A percentile compares a stretch with the other conserved stretches of the same genome.
phyloP scores from a whole-genome alignment of 2,888 invertebrate species.

The Protodeltote pygarga region DNA sequence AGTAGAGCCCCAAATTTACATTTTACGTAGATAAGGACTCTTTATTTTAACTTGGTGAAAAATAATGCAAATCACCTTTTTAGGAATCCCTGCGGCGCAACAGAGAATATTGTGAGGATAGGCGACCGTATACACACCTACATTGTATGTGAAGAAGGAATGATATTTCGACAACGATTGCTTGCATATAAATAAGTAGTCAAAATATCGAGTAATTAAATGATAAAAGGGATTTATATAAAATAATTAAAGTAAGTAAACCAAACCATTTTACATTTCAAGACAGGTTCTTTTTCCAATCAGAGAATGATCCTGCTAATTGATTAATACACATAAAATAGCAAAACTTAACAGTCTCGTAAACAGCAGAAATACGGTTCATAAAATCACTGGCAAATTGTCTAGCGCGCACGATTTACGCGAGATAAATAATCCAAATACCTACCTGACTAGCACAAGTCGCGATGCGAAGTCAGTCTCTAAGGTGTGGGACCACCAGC shows the following conservation, averaged over 20 bases:
- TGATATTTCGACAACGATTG: no score
- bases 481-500: slow-evolving; percentile 57
- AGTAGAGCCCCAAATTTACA: slow-evolving; percentile 69
- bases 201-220: no score
- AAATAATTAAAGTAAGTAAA: no score
- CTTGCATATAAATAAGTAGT: no score
- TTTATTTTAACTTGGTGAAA: slow-evolving; percentile 67
- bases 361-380: slow-evolving; percentile 6
- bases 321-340: no score
- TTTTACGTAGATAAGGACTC: slow-evolving; percentile 63
- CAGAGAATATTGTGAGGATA: slow-evolving; percentile 25
- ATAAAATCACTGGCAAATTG: slow-evolving; percentile 31
- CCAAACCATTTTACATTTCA: no score
- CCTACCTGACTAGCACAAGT: slow-evolving; percentile 26
- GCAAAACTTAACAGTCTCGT: no score
- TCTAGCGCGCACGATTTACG: slow-evolving; percentile 21
- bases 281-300: no score
- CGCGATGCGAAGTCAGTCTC: slow-evolving; percentile 47
- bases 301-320: no score
- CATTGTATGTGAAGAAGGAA: not conserved
- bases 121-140: not conserved
- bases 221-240: no score
- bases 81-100: slow-evolving; percentile 48
- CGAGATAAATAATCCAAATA: slow-evolving; percentile 40
- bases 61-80: slow-evolving; percentile 72